These are phyloP conservation scores for Rhinoraja longicauda DNA, from an alignment of 2,797 vertebrate genomes.

Conservation along the genomic window DNA sequence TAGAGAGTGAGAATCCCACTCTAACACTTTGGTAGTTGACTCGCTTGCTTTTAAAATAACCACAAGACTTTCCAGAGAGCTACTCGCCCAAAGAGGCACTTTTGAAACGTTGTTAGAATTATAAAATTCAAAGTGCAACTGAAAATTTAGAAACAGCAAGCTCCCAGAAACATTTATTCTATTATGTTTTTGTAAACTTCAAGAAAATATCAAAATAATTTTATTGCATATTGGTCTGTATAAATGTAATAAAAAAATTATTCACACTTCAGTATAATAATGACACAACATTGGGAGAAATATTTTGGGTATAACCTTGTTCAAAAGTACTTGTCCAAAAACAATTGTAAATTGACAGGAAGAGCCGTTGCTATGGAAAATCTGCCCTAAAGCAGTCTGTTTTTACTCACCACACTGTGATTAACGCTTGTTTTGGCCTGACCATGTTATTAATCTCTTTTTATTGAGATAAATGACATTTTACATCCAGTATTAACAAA, in stretches of 20 bases:
- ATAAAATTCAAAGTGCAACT: too few species aligned
- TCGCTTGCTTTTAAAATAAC: too few species aligned
- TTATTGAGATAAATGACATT: conserved; percentile 22
- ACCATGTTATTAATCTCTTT: conserved; percentile 21
- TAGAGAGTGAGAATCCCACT: not conserved
- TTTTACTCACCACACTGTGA: conserved; percentile 23
- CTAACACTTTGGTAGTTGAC: too few species aligned
- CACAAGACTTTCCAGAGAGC: too few species aligned
- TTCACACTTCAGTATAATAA: not conserved
- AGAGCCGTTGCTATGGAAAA: not conserved
- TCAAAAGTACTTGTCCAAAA: not conserved
- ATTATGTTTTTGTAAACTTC: too few species aligned
- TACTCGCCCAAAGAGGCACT: too few species aligned
- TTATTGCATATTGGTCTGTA: not conserved
- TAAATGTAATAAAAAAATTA: not conserved
- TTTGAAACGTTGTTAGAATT: too few species aligned
- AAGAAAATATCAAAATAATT: not conserved
- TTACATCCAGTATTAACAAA: not conserved
- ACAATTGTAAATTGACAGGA: not conserved
- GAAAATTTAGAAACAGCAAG: too few species aligned
- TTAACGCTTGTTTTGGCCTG: conserved; percentile 22
- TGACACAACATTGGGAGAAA: not conserved
- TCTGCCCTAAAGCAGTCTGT: not conserved
- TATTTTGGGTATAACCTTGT: not conserved
- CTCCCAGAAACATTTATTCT: too few species aligned